Evolutionary conservation across 2,113 vertebrate species (phyloP).

Genomic region (Periophthalmus modestus): DNA sequence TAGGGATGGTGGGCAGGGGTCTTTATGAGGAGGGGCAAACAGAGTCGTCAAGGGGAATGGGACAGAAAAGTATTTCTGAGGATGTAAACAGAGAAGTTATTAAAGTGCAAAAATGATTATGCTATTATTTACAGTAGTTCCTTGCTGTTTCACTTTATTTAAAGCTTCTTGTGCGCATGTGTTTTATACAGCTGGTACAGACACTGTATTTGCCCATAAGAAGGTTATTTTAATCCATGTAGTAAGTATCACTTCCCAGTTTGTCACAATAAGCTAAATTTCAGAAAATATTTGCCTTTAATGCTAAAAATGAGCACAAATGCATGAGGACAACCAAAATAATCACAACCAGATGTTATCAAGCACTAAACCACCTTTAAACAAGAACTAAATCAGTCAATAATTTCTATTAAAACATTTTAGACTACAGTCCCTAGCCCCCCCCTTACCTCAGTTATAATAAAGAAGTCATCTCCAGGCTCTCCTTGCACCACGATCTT

Average conservation of each 20-base stretch:
- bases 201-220: too few species aligned
- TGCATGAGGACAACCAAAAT: not conserved
- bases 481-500: slow-evolving; percentile 97
- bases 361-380: not conserved
- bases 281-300: not conserved
- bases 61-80: not conserved
- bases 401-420: not conserved
- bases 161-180: too few species aligned
- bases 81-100: not conserved
- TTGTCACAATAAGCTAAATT: too few species aligned
- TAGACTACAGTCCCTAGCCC: not conserved
- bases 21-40: slow-evolving; percentile 20
- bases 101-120: not conserved
- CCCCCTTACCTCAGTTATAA: slow-evolving; percentile 90
- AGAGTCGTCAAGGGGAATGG: not conserved
- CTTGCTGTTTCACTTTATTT: too few species aligned
- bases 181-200: too few species aligned
- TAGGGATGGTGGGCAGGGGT: slow-evolving; percentile 61
- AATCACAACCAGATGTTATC: not conserved
- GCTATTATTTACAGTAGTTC: not conserved
- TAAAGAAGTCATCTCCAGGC: slow-evolving; percentile 94
- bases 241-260: too few species aligned
- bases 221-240: too few species aligned
- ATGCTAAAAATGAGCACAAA: too few species aligned
- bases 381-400: not conserved